These are phyloP conservation scores for Drosophila meridionalis DNA, from an alignment of 2,888 invertebrate genomes.

Conservation along the genomic window DNA sequence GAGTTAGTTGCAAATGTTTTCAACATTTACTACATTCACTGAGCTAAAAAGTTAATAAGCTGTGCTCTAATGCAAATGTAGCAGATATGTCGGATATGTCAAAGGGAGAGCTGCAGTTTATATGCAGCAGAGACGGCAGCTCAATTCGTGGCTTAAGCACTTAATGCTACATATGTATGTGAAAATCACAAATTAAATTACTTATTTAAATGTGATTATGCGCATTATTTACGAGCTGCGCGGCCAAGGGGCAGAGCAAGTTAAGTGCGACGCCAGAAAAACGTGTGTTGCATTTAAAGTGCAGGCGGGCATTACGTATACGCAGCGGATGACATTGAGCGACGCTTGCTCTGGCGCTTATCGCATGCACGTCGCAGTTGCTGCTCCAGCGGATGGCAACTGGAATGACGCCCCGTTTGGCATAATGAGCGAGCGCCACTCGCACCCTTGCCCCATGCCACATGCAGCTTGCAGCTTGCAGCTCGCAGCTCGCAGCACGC, in stretches of 20 bases:
- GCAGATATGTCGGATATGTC: not conserved
- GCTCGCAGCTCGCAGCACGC: not conserved
- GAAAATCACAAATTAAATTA: conserved; percentile 79
- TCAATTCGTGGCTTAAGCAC: conserved; percentile 47
- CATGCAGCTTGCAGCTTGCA: not conserved
- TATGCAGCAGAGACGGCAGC: conserved; percentile 2
- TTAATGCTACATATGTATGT: conserved; percentile 53
- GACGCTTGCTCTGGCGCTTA: conserved; percentile 62
- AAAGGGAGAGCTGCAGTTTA: not conserved
- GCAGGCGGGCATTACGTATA: conserved; percentile 66
- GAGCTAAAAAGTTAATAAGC: not conserved
- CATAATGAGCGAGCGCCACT: conserved; percentile 67
- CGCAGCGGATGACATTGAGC: conserved; percentile 69
- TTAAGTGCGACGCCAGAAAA: conserved; percentile 72
- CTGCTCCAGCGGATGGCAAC: conserved; percentile 57
- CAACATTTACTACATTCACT: not conserved
- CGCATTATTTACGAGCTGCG: conserved; percentile 69
- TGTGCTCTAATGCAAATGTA: conserved; percentile 8
- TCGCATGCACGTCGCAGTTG: conserved; percentile 73
- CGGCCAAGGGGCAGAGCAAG: conserved; percentile 27
- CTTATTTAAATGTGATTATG: conserved; percentile 79
- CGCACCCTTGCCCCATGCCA: not conserved
- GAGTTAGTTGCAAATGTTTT: not conserved
- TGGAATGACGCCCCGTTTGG: conserved; percentile 65
- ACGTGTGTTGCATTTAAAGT: conserved; percentile 72